Evolutionary conservation across 2,113 vertebrate species (phyloP), one percentile per base, ranked within the genome.

Genomic region (Connochaetes taurinus): DNA sequence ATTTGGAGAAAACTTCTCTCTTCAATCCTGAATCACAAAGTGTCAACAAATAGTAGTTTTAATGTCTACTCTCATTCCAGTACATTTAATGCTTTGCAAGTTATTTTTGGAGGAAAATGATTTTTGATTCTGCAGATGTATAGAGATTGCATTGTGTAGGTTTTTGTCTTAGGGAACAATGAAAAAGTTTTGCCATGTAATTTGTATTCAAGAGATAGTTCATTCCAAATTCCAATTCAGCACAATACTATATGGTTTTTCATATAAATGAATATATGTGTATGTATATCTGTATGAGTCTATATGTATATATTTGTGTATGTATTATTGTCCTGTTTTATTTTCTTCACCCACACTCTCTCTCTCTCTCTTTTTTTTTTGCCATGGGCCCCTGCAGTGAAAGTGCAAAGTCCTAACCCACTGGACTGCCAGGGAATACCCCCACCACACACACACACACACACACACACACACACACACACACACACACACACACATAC

Each of bases 1-100:
- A 98, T 98, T 99, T 97, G 97, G 96, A 90, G 97, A 96, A 98
- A 98, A 98, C 98, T 97, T 98, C 98, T 98, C 95, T 98, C 95
- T 98, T 98, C 98, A 98, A 97, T 98, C 98, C 97, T 91, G 98
- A 98, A 97, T 97, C 98, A 62, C 71, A 29, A 76, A 97, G 60
- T 96, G 93, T 93, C 97, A 96, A 95, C 97, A 96, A 92, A 96
- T 88, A 96, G 96, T 92, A 88, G 97, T 90, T 96, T 92, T 43
- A 52, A 64, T 2, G 10, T 95, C 94, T 97, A 43, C 93, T 87
- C 83, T 96, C 74, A 57, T 96, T 86, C 93, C 71, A 67, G 47
- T 55, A 64, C 95, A 40, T 58, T 76, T 90, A 87, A 58, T 93
- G 94, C 71, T 55, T 76, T 31, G 74, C 36, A n/a, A 97, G 97